These are phyloP conservation scores for Callitettix versicolor DNA, from an alignment of 1,140 invertebrate species.

Conservation along the genomic window DNA sequence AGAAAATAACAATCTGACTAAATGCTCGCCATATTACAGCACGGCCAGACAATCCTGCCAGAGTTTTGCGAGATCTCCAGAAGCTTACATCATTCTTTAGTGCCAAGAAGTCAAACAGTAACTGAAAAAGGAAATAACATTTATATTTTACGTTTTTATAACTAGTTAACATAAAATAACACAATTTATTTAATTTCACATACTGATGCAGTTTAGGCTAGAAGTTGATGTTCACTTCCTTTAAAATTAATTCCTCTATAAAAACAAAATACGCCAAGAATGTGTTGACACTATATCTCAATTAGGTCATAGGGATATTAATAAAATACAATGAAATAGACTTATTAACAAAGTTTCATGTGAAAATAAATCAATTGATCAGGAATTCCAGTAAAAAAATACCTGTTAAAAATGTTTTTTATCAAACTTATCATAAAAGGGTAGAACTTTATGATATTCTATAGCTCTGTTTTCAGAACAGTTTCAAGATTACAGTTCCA, in stretches of 20 bases:
- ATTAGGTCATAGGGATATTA: no score
- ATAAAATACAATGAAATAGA: no score
- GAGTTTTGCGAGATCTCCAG: slow-evolving; percentile 73
- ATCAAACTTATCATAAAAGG: no score
- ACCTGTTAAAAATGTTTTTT: no score
- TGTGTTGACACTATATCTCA: no score
- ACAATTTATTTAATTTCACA: neutral
- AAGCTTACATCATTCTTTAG: slow-evolving; percentile 97
- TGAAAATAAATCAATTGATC: no score
- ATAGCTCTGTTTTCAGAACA: no score
- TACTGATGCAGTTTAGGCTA: neutral
- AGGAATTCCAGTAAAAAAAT: no score
- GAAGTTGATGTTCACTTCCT: neutral
- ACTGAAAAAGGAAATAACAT: slow-evolving; percentile 44
- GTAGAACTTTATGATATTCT: no score
- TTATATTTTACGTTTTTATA: neutral
- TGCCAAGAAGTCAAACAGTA: slow-evolving; percentile 91
- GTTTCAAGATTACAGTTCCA: no score
- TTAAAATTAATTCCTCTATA: neutral
- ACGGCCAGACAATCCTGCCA: slow-evolving; percentile 79
- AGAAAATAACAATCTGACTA: slow-evolving; percentile 85
- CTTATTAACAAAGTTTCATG: no score
- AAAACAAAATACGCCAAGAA: no score
- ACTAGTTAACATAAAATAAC: neutral
- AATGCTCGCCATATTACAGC: slow-evolving; percentile 88